Base-by-base conservation (phyloP, 2,797 vertebrate genomes). In the Oceanodroma leucorhoa region DNA sequence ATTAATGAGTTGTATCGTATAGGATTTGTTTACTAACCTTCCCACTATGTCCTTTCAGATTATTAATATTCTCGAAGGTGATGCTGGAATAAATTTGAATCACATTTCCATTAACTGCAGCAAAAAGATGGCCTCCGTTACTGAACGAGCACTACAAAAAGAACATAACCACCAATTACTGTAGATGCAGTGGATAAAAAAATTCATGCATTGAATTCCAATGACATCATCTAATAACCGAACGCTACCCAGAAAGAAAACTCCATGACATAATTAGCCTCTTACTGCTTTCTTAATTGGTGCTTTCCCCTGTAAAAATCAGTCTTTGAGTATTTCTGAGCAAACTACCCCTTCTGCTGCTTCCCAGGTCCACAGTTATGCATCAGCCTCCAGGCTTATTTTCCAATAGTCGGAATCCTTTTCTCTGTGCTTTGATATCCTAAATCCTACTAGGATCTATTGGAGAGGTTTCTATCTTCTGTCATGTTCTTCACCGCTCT, bases 61-160 rank as follows among this genome's bases (percentile, higher is more conserved):
- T 99, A 50, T 97, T 95, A 91, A 99, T 71, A 91, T 99, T 99
- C 89, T 99, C 98, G 90, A 99, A 99, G 58, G 98, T 99, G 19
- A 97, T 98, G 90, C 98, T 97, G 27, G 99, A 99, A 96, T 99
- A 99, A 98, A 99, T 97, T 75, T 99, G 98, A 97, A 99, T 99
- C 93, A 99, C 97, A 50, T 99, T 99, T 96, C 98, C 99, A 95
- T 98, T 99, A 96, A 98, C 98, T 20, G 98, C 99, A 67, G 99
- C 99, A 95, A 99, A 99, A 97, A 99, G 97, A 97, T 99, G 99
- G 53, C 99, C 99, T 51, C 99, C 98, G 0, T 99, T 98, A 96
- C 99, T 99, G 87, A 99, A 99, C 41, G 97, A 96, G 83, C 99
- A 99, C 99, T 99, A 83, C 15, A 69, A 89, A 89, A 85, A 96